A percentile compares a stretch with the other conserved stretches of the same genome.
Evolutionary conservation across 2,888 invertebrate genomes (phyloP).

Genomic region (Epirrita christyi): DNA sequence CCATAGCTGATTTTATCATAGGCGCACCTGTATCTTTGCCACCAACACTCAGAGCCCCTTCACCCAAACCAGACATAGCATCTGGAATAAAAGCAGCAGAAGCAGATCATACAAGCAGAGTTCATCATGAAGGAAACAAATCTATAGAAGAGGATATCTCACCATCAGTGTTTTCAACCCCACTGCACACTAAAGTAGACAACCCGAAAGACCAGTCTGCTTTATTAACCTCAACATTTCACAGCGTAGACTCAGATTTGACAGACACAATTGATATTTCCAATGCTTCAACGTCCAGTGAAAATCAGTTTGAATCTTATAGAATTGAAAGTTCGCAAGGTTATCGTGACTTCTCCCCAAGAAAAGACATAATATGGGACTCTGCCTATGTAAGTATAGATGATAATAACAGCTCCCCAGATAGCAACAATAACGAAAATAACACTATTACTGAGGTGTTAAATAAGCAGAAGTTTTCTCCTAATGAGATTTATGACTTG

Average conservation of each 20-base stretch:
- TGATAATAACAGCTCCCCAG: slow-evolving; percentile 74
- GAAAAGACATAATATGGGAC: slow-evolving; percentile 76
- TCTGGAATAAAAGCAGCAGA: slow-evolving; percentile 48
- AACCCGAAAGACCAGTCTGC: slow-evolving; percentile 38
- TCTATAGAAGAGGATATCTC: slow-evolving; percentile 36
- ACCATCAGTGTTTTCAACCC: slow-evolving; percentile 47
- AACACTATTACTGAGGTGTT: slow-evolving; percentile 49
- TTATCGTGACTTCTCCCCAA: slow-evolving; percentile 57
- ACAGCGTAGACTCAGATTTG: slow-evolving; percentile 62
- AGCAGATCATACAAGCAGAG: slow-evolving; percentile 31
- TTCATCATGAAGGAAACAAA: slow-evolving; percentile 25
- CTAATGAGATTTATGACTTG: slow-evolving; percentile 47
- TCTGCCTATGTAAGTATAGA: slow-evolving; percentile 84
- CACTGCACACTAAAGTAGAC: slow-evolving; percentile 42
- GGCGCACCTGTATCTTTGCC: slow-evolving; percentile 81
- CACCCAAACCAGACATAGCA: slow-evolving; percentile 64
- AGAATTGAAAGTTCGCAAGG: slow-evolving; percentile 45
- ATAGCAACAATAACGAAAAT: slow-evolving; percentile 70
- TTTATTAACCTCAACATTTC: slow-evolving; percentile 54
- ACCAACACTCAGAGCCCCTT: slow-evolving; percentile 61
- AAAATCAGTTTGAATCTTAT: slow-evolving; percentile 48
- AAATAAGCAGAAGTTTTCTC: slow-evolving; percentile 57
- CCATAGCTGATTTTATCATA: slow-evolving; percentile 76
- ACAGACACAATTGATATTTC: slow-evolving; percentile 54
- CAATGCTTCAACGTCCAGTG: slow-evolving; percentile 48